These are phyloP conservation scores for Apamea monoglypha DNA, from an alignment of 2,888 invertebrate genomes.

Conservation along the genomic window DNA sequence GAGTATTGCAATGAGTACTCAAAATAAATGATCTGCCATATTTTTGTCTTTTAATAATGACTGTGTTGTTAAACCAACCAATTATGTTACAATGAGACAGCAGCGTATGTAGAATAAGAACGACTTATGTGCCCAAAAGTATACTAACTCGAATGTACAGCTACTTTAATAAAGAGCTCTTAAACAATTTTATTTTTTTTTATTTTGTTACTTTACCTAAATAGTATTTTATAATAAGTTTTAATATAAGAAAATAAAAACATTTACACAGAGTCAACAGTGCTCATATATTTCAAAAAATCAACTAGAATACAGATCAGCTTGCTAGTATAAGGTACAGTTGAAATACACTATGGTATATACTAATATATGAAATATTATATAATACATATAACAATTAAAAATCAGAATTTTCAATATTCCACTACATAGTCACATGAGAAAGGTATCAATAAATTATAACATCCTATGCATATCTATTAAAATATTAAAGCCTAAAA, in stretches of 20 bases:
- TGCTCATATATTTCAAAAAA: slow-evolving; percentile 51
- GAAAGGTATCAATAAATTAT: slow-evolving; percentile 59
- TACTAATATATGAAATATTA: slow-evolving; percentile 36
- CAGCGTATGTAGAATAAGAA: slow-evolving; percentile 88
- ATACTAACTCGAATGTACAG: slow-evolving; percentile 91
- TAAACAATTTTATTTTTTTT: slow-evolving; percentile 77
- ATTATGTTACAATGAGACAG: slow-evolving; percentile 81
- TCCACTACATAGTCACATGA: slow-evolving; percentile 49
- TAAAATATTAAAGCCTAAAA: slow-evolving; percentile 59
- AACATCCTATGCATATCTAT: slow-evolving; percentile 54
- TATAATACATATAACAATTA: slow-evolving; percentile 37
- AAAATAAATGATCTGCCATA: slow-evolving; percentile 90
- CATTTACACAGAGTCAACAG: slow-evolving; percentile 30
- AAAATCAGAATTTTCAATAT: slow-evolving; percentile 42
- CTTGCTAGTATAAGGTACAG: slow-evolving; percentile 55
- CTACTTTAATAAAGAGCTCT: slow-evolving; percentile 90
- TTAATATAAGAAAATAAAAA: slow-evolving; percentile 26
- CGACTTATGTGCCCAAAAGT: slow-evolving; percentile 90
- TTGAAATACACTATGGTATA: slow-evolving; percentile 41
- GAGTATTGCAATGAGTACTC: slow-evolving; percentile 88
- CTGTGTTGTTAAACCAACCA: slow-evolving; percentile 86
- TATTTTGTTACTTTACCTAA: slow-evolving; percentile 64
- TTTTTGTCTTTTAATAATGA: slow-evolving; percentile 88
- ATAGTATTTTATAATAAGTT: slow-evolving; percentile 36
- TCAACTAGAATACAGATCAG: slow-evolving; percentile 55